Conservation (phyloP, 2,888 invertebrate species). For the Napeogenes inachia region DNA sequence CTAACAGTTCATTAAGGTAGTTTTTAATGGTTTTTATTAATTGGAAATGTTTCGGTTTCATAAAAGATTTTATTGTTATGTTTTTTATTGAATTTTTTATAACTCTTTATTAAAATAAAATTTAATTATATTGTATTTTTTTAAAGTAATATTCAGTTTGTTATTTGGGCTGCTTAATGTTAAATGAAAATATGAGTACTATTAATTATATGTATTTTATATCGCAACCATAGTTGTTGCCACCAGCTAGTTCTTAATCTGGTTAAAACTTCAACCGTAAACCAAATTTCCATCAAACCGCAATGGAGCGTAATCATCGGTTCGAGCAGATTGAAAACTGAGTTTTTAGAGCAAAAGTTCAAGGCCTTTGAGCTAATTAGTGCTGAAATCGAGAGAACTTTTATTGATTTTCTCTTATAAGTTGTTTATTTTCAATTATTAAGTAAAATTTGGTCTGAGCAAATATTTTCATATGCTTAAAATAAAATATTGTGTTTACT, state of each 20-base stretch:
- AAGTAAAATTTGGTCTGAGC: not conserved
- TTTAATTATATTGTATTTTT: too few species aligned
- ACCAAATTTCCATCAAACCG: conserved; percentile 1
- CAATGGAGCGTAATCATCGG: conserved; percentile 1
- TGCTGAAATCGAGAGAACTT: conserved; percentile 8
- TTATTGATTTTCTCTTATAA: not conserved
- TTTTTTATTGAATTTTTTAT: too few species aligned
- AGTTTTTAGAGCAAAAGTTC: conserved; percentile 17
- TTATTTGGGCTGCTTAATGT: too few species aligned
- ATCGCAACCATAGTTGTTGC: too few species aligned
- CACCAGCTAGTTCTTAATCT: not conserved
- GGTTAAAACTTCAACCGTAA: not conserved
- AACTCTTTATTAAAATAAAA: too few species aligned
- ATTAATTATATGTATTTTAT: too few species aligned
- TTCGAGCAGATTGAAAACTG: conserved; percentile 2
- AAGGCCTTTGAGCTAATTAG: conserved; percentile 16
- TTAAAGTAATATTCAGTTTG: too few species aligned
- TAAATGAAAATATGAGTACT: too few species aligned
- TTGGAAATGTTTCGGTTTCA: not conserved
- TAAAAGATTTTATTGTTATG: not conserved
- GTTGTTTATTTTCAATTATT: not conserved
- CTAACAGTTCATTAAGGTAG: conserved; percentile 16
- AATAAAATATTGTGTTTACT: too few species aligned
- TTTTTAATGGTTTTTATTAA: conserved; percentile 4
- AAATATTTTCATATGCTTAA: too few species aligned